Evolutionary conservation across 2,797 vertebrate genomes (phyloP).

Genomic region (Lepilemur ruficaudatus): DNA sequence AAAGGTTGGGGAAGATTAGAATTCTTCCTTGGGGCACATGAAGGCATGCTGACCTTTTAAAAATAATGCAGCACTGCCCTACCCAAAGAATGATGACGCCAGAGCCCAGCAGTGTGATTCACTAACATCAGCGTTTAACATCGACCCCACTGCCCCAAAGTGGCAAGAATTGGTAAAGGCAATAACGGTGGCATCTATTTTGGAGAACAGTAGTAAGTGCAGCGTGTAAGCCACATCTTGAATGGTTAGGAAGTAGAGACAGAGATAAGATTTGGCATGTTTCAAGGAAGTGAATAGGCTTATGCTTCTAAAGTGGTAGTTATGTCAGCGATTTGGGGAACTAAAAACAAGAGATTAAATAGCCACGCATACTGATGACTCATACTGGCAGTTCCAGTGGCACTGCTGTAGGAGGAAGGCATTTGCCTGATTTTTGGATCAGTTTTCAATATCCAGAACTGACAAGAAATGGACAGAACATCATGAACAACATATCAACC

Average conservation of each 20-base stretch:
- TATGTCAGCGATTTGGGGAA: not conserved
- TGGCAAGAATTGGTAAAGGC: not conserved
- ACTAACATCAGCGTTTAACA: not conserved
- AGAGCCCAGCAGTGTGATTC: not conserved
- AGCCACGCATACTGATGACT: not conserved
- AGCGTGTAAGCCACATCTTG: not conserved
- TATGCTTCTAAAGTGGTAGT: not conserved
- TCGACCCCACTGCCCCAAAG: not conserved
- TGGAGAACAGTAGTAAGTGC: not conserved
- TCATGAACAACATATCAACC: not conserved
- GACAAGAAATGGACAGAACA: not conserved
- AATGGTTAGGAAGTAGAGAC: not conserved
- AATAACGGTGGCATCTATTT: not conserved
- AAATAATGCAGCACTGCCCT: not conserved
- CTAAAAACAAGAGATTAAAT: not conserved
- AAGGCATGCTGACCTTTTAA: not conserved
- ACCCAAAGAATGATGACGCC: no score
- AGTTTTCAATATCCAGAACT: not conserved
- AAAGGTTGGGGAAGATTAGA: not conserved
- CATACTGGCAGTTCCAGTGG: not conserved
- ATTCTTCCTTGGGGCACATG: not conserved
- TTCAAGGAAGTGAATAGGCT: not conserved
- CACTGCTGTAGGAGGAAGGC: not conserved
- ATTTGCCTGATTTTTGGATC: not conserved
- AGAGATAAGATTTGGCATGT: not conserved